A percentile compares a stretch with the other conserved stretches of the same genome.
phyloP scores from a whole-genome alignment of 2,888 invertebrate genomes.

The Omphaloscelis lunosa region DNA sequence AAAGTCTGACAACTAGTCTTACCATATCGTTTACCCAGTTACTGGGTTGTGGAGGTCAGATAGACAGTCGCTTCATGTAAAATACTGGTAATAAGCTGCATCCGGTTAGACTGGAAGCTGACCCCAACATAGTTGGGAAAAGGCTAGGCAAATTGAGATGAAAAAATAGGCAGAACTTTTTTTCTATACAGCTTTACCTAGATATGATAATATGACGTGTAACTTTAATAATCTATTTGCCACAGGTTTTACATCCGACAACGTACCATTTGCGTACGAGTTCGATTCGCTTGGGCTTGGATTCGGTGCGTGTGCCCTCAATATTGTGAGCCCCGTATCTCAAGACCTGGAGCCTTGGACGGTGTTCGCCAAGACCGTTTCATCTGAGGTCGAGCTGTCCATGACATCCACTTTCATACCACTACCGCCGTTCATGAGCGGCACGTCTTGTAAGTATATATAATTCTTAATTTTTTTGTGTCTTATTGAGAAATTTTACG shows the following conservation, averaged over 20 bases:
- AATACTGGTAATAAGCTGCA: no score
- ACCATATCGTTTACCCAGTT: no score
- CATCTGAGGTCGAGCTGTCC: conserved; percentile 73
- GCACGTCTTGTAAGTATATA: conserved; percentile 2
- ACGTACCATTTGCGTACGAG: conserved; percentile 69
- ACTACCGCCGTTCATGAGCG: not conserved
- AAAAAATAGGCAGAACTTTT: not conserved
- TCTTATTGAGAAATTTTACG: no score
- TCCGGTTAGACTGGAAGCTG: no score
- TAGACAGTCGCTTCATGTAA: no score
- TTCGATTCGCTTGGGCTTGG: conserved; percentile 45
- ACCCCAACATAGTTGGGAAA: no score
- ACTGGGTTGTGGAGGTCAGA: no score
- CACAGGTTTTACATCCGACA: conserved; percentile 78
- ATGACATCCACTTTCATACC: conserved; percentile 45
- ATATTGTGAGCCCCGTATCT: conserved; percentile 64
- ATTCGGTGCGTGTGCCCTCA: conserved; percentile 72
- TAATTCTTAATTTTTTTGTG: no score
- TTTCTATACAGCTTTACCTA: not conserved
- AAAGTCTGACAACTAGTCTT: no score
- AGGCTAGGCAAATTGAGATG: no score
- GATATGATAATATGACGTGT: not conserved
- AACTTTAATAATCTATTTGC: not conserved
- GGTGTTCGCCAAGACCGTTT: conserved; percentile 74
- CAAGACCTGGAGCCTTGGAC: conserved; percentile 82